Conservation (phyloP, 1,140 invertebrate genomes). For the Leptestheria dahalacensis region DNA sequence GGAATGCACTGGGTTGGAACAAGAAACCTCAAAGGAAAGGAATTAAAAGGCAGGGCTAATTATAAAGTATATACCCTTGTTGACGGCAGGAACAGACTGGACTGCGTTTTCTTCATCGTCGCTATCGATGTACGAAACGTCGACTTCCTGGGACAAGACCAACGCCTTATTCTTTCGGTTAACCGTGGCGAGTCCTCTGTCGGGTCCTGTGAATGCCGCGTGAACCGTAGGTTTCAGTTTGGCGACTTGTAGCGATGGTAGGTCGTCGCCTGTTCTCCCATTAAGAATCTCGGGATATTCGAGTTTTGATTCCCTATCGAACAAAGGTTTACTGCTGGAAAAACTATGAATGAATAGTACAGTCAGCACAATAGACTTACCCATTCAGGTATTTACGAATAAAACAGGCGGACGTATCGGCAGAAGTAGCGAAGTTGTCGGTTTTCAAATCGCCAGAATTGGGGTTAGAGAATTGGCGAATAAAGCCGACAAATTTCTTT, state of each 20-base stretch:
- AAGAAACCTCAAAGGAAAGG: neutral
- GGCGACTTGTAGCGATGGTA: slow-evolving; percentile 51
- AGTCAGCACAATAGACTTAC: slow-evolving; percentile 31
- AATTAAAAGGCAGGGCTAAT: neutral
- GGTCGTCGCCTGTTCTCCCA: slow-evolving; percentile 45
- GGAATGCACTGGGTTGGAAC: neutral
- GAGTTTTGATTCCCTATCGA: slow-evolving; percentile 22
- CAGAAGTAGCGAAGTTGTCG: slow-evolving; percentile 30
- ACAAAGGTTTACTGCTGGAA: neutral
- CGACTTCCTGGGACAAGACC: slow-evolving; percentile 41
- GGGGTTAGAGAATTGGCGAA: slow-evolving; percentile 44
- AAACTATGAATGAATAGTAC: neutral
- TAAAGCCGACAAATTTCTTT: slow-evolving; percentile 55
- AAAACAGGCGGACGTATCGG: slow-evolving; percentile 45
- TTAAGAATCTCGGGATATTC: slow-evolving; percentile 33
- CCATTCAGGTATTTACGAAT: slow-evolving; percentile 55
- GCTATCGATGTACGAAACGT: slow-evolving; percentile 57
- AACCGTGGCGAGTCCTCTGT: slow-evolving; percentile 56
- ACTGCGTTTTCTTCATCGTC: slow-evolving; percentile 19
- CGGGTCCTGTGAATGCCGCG: slow-evolving; percentile 71
- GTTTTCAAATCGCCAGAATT: slow-evolving; percentile 39
- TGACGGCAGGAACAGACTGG: neutral
- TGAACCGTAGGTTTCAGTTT: slow-evolving; percentile 88
- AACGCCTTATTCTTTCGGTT: slow-evolving; percentile 42
- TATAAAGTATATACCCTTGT: neutral